Conservation (phyloP, 2,797 vertebrate species). For the Aratinga solstitialis region DNA sequence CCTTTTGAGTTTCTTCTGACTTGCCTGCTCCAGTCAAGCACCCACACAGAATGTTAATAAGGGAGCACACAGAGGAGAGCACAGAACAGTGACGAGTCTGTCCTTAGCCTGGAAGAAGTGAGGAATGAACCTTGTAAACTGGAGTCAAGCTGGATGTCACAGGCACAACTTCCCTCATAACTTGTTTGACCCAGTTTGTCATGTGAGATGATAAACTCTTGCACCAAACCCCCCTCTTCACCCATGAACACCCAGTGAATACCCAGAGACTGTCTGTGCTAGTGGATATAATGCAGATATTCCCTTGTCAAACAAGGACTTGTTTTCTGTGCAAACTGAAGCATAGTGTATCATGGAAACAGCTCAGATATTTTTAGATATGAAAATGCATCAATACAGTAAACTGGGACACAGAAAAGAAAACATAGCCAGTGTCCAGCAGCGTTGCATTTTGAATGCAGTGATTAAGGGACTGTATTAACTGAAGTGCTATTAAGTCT, state of each 20-base stretch:
- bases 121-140: not conserved
- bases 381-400: not conserved
- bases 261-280: not conserved
- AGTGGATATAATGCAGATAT: not conserved
- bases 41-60: not conserved
- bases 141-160: not conserved
- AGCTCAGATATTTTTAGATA: not conserved
- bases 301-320: not conserved
- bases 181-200: not conserved
- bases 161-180: not conserved
- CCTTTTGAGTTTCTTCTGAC: not conserved
- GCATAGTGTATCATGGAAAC: not conserved
- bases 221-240: not conserved
- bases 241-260: not conserved
- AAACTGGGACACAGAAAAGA: slow-evolving; percentile 16
- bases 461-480: not conserved
- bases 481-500: not conserved
- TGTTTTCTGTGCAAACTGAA: not conserved
- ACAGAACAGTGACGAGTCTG: not conserved
- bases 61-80: not conserved
- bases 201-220: not conserved
- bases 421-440: not conserved
- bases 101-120: not conserved
- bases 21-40: not conserved
- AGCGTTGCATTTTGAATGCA: not conserved